Base-by-base conservation (phyloP, 2,888 invertebrate species). In the Tinea pellionella region DNA sequence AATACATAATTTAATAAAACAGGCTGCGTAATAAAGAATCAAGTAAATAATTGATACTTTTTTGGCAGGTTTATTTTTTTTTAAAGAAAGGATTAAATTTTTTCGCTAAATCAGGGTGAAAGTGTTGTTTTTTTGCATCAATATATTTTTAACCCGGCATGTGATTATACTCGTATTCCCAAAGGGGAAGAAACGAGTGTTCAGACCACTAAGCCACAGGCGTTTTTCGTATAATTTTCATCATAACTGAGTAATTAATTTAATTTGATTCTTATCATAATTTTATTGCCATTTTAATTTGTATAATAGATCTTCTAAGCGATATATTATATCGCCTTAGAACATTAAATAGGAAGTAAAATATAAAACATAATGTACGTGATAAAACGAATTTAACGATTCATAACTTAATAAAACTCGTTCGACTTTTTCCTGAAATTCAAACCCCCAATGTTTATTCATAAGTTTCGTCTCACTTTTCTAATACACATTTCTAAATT, bases 401-500 rank as follows among this genome's bases (percentile, higher is more conserved):
- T 53, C 53, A 53, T 53, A 24, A 24, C 53, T 18, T 24, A 53
- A 24, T 53, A 18, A 24, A 53, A 47, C 15, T 24, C 6, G 24
- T 24, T 24, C 53, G 53, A 24, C 53, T 53, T n/a, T 57, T 57
- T 57, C 57, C 32, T 57, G 32, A 57, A 57, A 57, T 32, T 16
- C 30, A 57, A 57, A 57, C 15, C 32, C 15, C 32, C 16, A 4
- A 32, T 57, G 57, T 65, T 60, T 62, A 64, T 64, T 65, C 65
- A 65, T 61, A 42, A 55, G 61, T 61, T 62, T 61, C 59, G 61
- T 61, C 59, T 58, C 60, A 61, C 59, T 63, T 61, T 61, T 59
- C 55, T 58, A 18, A 37, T 37, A 59, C 2, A 62, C 60, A 60
- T 61, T 62, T 62, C 55, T 61, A 19, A 47, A 37, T 57, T 32